Evolutionary conservation across 2,797 vertebrate species (phyloP).

Genomic region (Lophius americanus): DNA sequence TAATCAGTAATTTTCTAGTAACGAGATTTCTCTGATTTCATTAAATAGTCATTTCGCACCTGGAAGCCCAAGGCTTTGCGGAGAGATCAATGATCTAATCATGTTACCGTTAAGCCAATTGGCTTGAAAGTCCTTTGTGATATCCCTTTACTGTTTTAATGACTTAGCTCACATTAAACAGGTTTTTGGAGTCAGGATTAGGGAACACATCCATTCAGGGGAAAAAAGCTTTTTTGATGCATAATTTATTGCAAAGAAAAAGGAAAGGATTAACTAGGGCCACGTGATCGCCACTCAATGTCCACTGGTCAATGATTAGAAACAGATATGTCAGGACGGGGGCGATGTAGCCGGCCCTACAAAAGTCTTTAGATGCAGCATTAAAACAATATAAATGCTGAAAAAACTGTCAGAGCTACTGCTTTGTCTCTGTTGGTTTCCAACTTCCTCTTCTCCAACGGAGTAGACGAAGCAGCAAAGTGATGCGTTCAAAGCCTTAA

Average conservation of each 20-base stretch:
- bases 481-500: slow-evolving; percentile 30
- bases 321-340: slow-evolving; percentile 38
- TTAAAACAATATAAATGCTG: neutral
- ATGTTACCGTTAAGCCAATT: slow-evolving; percentile 81
- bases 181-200: slow-evolving; percentile 82
- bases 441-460: slow-evolving; percentile 30
- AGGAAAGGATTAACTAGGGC: slow-evolving; percentile 68
- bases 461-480: slow-evolving; percentile 25
- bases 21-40: slow-evolving; percentile 85
- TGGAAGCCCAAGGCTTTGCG: slow-evolving; percentile 80
- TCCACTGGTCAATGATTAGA: slow-evolving; percentile 69
- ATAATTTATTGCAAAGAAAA: slow-evolving; percentile 76
- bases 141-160: slow-evolving; percentile 86
- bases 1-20: slow-evolving; percentile 87
- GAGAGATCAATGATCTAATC: slow-evolving; percentile 86
- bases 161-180: slow-evolving; percentile 83
- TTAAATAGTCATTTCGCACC: slow-evolving; percentile 85
- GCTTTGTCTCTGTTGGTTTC: slow-evolving; percentile 1
- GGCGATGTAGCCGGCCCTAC: slow-evolving; percentile 17
- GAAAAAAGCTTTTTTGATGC: slow-evolving; percentile 75
- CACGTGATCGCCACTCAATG: slow-evolving; percentile 55
- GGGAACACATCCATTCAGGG: slow-evolving; percentile 76
- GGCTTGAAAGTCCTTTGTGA: slow-evolving; percentile 83
- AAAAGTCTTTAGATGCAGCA: slow-evolving; percentile 21
- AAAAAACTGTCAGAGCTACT: slow-evolving; percentile 17